These are phyloP conservation scores for Eurystomus glaucurus DNA, from an alignment of 2,797 vertebrate species.

Conservation along the genomic window DNA sequence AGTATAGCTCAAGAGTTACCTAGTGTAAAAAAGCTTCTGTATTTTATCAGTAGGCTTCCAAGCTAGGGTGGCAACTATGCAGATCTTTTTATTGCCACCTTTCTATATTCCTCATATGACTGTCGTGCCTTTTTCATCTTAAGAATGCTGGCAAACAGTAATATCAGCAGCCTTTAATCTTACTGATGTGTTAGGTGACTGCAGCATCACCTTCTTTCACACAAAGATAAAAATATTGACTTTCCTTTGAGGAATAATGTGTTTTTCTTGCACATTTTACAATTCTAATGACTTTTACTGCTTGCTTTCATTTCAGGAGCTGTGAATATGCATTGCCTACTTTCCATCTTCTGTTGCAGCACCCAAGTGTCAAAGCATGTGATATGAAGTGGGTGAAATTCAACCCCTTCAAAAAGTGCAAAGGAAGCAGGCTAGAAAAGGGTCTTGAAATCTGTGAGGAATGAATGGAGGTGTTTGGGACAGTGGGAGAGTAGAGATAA, in stretches of 20 bases:
- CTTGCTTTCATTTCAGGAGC: slow-evolving; percentile 31
- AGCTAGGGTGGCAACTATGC: neutral
- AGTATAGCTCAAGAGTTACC: neutral
- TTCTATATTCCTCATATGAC: slow-evolving; percentile 4
- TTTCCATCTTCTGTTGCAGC: neutral
- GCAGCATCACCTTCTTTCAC: slow-evolving; percentile 48
- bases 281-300: slow-evolving; percentile 57
- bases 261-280: slow-evolving; percentile 22
- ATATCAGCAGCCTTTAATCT: slow-evolving; percentile 53
- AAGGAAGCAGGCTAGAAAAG: neutral
- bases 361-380: neutral
- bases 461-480: neutral
- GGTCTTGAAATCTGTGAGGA: neutral
- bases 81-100: neutral
- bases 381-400: neutral
- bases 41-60: neutral
- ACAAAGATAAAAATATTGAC: slow-evolving; percentile 49
- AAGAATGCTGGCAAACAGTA: neutral
- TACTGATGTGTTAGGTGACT: slow-evolving; percentile 53
- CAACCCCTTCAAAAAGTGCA: neutral
- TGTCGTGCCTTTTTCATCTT: slow-evolving; percentile 1
- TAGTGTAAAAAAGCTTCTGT: neutral
- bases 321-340: slow-evolving; percentile 15
- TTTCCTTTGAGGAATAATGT: neutral
- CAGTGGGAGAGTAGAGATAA: neutral